Conservation (phyloP, 2,888 invertebrate genomes). For the Beris morrisii region DNA sequence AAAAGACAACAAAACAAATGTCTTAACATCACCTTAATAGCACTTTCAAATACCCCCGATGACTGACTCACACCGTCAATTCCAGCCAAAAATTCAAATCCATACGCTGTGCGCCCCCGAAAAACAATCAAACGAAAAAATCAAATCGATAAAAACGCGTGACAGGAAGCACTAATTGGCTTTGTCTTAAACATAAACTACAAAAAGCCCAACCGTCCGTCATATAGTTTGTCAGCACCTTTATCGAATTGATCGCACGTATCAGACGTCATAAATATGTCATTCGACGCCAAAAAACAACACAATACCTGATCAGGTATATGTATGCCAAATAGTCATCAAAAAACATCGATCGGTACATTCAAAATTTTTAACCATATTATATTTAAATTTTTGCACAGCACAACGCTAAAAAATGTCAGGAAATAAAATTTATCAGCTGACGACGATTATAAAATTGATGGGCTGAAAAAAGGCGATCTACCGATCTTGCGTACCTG, state of each 20-base stretch:
- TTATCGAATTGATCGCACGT: constrained; percentile 19
- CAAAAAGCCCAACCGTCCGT: neutral
- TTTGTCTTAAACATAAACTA: constrained; percentile 22
- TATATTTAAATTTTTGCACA: constrained; percentile 23
- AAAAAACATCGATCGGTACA: constrained; percentile 12
- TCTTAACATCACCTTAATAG: constrained; percentile 32
- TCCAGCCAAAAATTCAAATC: constrained; percentile 12
- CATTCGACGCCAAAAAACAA: constrained; percentile 32
- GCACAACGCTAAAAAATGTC: constrained; percentile 29
- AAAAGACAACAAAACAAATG: constrained; percentile 31
- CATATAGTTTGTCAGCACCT: constrained; percentile 1
- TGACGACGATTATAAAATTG: constrained; percentile 6
- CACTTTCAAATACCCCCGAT: neutral
- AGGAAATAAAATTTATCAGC: constrained; percentile 32
- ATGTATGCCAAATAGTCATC: neutral
- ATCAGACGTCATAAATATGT: constrained; percentile 39
- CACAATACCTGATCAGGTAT: neutral
- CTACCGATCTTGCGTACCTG: neutral
- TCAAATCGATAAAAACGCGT: constrained; percentile 39
- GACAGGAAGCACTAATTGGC: constrained; percentile 44
- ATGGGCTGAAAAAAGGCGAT: neutral
- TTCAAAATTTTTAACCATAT: neutral
- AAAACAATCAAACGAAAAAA: constrained; percentile 16
- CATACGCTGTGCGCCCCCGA: constrained; percentile 10
- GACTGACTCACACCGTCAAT: constrained; percentile 29